phyloP scores from a whole-genome alignment of 2,113 vertebrate genomes.

The Chaetorhynchus papuensis region DNA sequence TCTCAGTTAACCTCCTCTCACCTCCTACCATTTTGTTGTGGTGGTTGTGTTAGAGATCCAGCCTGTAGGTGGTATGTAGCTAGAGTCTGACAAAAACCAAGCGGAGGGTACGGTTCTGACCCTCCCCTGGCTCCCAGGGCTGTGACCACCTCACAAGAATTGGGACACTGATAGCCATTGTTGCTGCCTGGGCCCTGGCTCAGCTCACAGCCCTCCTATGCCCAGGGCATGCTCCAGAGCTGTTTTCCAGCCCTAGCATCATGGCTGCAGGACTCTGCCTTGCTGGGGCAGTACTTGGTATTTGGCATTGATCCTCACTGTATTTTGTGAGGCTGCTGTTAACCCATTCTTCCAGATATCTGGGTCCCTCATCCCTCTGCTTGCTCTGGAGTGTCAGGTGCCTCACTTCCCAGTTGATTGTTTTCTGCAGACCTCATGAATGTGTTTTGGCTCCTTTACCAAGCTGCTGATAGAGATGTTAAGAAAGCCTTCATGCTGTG shows the following conservation, averaged over 20 bases:
- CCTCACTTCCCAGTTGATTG: neutral
- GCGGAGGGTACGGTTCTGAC: neutral
- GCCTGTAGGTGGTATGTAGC: neutral
- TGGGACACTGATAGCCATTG: neutral
- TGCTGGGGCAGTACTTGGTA: neutral
- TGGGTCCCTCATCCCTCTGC: neutral
- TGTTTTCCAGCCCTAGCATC: neutral
- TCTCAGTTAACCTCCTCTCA: neutral
- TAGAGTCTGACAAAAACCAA: neutral
- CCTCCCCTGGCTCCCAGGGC: neutral
- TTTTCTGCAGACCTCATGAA: neutral
- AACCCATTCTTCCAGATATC: neutral
- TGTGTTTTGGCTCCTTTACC: neutral
- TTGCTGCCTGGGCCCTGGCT: neutral
- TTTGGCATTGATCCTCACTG: neutral
- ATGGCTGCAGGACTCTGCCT: neutral
- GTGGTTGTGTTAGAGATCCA: neutral
- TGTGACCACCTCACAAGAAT: neutral
- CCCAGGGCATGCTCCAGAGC: no score
- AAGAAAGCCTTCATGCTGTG: neutral
- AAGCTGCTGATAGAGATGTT: neutral
- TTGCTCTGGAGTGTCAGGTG: neutral
- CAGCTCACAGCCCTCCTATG: neutral
- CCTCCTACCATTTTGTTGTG: neutral
- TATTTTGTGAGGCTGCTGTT: neutral